Base-by-base conservation (phyloP, 2,888 invertebrate genomes). In the Neria commutata region DNA sequence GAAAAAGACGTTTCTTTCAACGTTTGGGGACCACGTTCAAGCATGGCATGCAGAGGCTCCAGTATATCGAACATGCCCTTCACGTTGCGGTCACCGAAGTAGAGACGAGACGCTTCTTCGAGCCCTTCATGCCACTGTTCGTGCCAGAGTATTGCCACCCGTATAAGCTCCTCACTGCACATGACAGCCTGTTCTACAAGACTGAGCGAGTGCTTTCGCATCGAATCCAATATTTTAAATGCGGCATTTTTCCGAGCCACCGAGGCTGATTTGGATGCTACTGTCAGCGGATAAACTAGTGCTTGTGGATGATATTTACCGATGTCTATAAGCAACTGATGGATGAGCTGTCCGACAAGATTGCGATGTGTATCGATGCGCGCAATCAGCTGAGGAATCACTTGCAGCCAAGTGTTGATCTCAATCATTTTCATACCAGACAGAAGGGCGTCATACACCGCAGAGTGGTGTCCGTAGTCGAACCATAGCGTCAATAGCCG, bases 111-210 rank as follows among this genome's bases (percentile, higher is more conserved):
- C 0, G 98, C 98, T 78, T 98, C 98, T 73, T 94, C 94, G 19
- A 99, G 83, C 0, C 97, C 98, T 80, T 99, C 99, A 77, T 98
- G 96, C 99, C 99, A 99, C 74, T 97, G 89, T 80, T 99, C 99
- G 76, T 99, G 98, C 99, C 99, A 99, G 17, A 99, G 83, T 67
- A 99, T 99, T 1, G 99, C 98, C 1, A 98, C 97, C 55, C 98
- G 85, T 59, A 99, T 98, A 50, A 99, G 84, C 81, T 99, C 99
- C 72, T 98, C 98, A 46, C 96, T 90, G 62, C 95, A 97, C 91
- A 96, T 91, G 72, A 95, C 88, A 0, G 98, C 98, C 80, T 99
- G 98, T 70, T 92, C 91, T 1, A 99, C 98, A 48, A 99, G 84
- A 25, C 88, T 90, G 16, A 89, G 90, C 53, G 95, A 95, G 81